A percentile compares a stretch with the other conserved stretches of the same genome.
phyloP scores from a whole-genome alignment of 2,797 vertebrate species.

The Botia kubotai region DNA sequence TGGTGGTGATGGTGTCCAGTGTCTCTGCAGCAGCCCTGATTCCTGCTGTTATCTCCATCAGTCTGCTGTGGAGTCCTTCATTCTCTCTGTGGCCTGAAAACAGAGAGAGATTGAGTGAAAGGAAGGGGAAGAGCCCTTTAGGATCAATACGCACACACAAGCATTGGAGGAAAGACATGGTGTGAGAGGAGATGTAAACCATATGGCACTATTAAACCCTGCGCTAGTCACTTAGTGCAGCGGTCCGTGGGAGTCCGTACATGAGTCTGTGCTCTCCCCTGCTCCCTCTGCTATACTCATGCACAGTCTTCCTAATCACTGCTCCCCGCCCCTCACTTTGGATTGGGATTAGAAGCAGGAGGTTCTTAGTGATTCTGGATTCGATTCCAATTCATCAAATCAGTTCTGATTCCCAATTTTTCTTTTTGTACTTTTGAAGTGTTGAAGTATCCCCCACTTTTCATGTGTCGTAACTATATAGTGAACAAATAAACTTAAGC shows the following conservation, averaged over 20 bases:
- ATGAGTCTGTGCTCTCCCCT: constrained; percentile 28
- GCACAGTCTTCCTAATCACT: constrained; percentile 46
- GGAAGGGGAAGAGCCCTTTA: constrained; percentile 33
- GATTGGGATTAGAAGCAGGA: neutral
- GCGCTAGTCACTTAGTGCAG: constrained; percentile 62
- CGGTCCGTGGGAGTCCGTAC: constrained; percentile 44
- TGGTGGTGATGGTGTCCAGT: constrained; percentile 8
- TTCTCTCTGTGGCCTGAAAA: constrained; percentile 43
- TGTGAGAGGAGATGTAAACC: constrained; percentile 64
- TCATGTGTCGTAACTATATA: neutral
- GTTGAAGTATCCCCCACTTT: neutral
- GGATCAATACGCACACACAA: constrained; percentile 42
- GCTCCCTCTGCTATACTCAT: constrained; percentile 16
- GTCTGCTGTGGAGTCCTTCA: constrained; percentile 15
- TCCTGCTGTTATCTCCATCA: constrained; percentile 48
- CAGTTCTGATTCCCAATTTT: neutral
- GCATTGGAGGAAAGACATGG: constrained; percentile 51
- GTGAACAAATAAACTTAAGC: neutral
- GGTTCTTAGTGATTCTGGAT: neutral
- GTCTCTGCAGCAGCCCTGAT: constrained; percentile 33
- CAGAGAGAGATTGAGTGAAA: constrained; percentile 5
- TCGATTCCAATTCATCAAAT: neutral
- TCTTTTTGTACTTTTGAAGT: neutral
- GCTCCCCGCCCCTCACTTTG: constrained; percentile 2
- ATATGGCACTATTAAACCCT: constrained; percentile 68